Evolutionary conservation across 2,888 invertebrate species (phyloP), one percentile per base, ranked within the genome.

Genomic region (Isotomurus palustris): DNA sequence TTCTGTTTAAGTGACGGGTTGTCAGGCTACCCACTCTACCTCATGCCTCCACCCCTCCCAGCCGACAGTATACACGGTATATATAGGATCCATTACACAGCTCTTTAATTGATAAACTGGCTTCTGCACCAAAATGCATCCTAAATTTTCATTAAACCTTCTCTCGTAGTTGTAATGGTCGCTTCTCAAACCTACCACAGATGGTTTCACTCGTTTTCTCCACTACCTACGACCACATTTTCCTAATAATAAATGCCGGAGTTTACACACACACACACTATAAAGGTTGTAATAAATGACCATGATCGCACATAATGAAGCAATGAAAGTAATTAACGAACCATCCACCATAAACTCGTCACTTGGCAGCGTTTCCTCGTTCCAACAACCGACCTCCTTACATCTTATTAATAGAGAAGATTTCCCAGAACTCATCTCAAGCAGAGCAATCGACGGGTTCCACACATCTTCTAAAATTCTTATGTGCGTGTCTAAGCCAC

Each of bases 321-420:
- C n/a, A n/a, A n/a, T n/a, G n/a, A n/a, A n/a, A n/a, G n/a, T n/a
- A n/a, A n/a, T n/a, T n/a, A 12, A 29, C 49, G 25, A 21, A 50
- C 50, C 50, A 27, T 50, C 50, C 22, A 50, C 50, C 24, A 50
- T 36, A 38, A 50, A 50, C 6, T 50, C 50, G 17, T 50, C 50
- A 8, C 17, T 10, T 32, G 49, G 35, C n/a, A 49, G 21, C 17
- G 12, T 27, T 24, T 44, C 50, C 19, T 60, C 56, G 44, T 56
- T 56, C 60, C 60, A 60, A 44, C 60, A 60, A 21, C 60, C 60
- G 51, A 60, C 60, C 56, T 60, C 60, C 45, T 56, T 56, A 56
- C 60, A 60, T 50, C 56, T 56, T 56, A 60, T 60, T 29, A 60
- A 41, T 8, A 60, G 45, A 10, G 45, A 45, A 17, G 45, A 45